A percentile compares a stretch with the other conserved stretches of the same genome.
Conservation (phyloP, 2,113 vertebrate genomes). For the Pedionomus torquatus region DNA sequence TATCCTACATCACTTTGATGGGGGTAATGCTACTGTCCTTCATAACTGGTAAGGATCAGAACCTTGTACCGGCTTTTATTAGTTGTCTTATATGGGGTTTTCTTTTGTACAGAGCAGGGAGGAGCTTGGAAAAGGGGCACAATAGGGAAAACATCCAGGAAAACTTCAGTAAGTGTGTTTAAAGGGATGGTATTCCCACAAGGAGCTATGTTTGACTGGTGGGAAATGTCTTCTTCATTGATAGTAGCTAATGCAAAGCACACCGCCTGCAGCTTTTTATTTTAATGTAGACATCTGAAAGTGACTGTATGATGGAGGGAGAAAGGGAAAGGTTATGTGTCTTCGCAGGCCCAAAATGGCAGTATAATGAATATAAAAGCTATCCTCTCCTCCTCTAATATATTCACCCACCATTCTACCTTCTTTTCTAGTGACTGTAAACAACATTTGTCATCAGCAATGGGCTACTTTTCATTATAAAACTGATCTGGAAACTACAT, state of each 20-base stretch:
- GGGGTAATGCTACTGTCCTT: background rate
- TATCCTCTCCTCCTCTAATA: slow-evolving; percentile 74
- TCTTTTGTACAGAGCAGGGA: background rate
- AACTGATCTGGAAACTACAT: slow-evolving; percentile 69
- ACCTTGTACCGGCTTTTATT: background rate
- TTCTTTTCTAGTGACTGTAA: slow-evolving; percentile 74
- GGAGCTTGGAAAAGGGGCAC: background rate
- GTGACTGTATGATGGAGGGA: slow-evolving; percentile 72
- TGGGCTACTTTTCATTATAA: slow-evolving; percentile 75
- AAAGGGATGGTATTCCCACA: slow-evolving; percentile 45
- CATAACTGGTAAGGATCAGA: accelerated
- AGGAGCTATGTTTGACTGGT: slow-evolving; percentile 58
- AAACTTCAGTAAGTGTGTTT: background rate
- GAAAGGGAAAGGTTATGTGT: slow-evolving; percentile 73
- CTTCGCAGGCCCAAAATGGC: slow-evolving; percentile 72
- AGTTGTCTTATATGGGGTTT: background rate
- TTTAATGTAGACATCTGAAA: slow-evolving; percentile 75
- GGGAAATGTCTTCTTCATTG: slow-evolving; percentile 69
- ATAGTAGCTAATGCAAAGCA: slow-evolving; percentile 68
- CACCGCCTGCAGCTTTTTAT: slow-evolving; percentile 73
- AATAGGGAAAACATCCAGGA: background rate
- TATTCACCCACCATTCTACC: slow-evolving; percentile 71
- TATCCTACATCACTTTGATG: background rate
- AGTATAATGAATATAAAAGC: slow-evolving; percentile 75
- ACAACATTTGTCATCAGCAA: slow-evolving; percentile 78